phyloP scores from a whole-genome alignment of 2,888 invertebrate species.

The Eupithecia insigniata region DNA sequence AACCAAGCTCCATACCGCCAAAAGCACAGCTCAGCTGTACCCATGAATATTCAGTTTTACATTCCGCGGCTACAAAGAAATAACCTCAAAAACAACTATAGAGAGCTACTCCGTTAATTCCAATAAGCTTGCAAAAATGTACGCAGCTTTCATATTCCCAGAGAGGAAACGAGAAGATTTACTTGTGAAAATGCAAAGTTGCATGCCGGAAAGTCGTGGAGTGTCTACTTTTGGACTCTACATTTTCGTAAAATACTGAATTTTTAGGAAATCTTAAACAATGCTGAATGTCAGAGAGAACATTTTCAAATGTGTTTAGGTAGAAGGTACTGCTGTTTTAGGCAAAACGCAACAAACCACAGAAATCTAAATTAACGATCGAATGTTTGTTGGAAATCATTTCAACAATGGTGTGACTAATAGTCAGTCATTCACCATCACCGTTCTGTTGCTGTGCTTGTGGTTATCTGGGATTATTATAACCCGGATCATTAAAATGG shows the following conservation, averaged over 20 bases:
- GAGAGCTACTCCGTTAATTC: conserved; percentile 32
- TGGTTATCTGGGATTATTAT: background rate
- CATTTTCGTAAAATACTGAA: background rate
- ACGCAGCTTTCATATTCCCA: conserved; percentile 32
- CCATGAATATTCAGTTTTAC: conserved; percentile 35
- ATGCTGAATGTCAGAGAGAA: background rate
- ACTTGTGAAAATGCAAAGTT: conserved; percentile 39
- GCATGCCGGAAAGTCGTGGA: conserved; percentile 22
- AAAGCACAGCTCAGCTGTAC: conserved; percentile 1
- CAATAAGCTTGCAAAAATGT: conserved; percentile 35
- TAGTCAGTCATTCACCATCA: background rate
- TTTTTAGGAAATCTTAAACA: background rate
- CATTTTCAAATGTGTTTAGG: too few relatives aligned
- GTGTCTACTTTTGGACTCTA: conserved; percentile 15
- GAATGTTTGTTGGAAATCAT: background rate
- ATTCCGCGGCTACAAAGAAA: conserved; percentile 6
- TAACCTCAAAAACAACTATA: conserved; percentile 20
- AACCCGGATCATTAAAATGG: background rate
- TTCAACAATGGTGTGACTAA: background rate
- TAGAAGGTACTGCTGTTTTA: background rate
- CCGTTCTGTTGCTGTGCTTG: background rate
- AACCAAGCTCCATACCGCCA: background rate
- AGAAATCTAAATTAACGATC: too few relatives aligned
- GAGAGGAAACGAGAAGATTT: conserved; percentile 39
- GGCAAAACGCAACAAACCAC: background rate